Percentiles rank a stretch among this genome's conserved stretches.
These are phyloP conservation scores for Sylvicola cinctus DNA, from an alignment of 2,888 invertebrate species.

Conservation along the genomic window DNA sequence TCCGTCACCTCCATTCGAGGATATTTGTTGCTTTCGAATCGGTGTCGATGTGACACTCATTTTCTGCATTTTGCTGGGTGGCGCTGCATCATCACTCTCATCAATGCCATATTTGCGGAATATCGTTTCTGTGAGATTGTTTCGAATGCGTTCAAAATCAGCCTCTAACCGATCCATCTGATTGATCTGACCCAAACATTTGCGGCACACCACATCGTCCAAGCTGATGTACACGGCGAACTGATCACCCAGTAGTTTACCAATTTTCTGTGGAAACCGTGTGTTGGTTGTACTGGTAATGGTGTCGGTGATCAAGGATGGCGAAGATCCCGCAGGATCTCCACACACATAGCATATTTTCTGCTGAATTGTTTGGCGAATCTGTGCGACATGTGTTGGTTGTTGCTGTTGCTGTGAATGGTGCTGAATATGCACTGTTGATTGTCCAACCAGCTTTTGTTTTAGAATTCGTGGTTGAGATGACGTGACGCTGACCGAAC, in stretches of 20 bases:
- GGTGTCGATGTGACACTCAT: constrained; percentile 13
- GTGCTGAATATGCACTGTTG: constrained; percentile 1
- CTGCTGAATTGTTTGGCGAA: constrained; percentile 4
- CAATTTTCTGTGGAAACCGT: constrained; percentile 28
- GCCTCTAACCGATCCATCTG: constrained; percentile 27
- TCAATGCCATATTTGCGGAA: constrained; percentile 25
- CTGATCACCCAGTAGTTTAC: constrained; percentile 27
- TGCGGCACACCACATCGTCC: constrained; percentile 26
- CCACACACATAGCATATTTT: constrained; percentile 25
- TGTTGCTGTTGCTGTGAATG: background rate
- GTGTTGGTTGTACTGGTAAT: constrained; percentile 24
- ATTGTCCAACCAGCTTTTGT: constrained; percentile 11
- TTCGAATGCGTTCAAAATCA: constrained; percentile 24
- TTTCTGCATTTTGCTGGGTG: constrained; percentile 23
- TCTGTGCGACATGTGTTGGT: constrained; percentile 2
- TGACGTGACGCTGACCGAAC: constrained; percentile 24
- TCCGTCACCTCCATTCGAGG: constrained; percentile 4
- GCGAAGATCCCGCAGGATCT: constrained; percentile 17
- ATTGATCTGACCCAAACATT: constrained; percentile 26
- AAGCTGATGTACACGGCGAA: constrained; percentile 27
- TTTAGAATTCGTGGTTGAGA: constrained; percentile 24
- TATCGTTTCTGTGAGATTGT: constrained; percentile 20
- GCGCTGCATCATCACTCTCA: constrained; percentile 14
- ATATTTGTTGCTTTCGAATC: background rate
- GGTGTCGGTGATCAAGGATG: constrained; percentile 20